phyloP scores from a whole-genome alignment of 2,888 invertebrate species.

The Trilocha varians region DNA sequence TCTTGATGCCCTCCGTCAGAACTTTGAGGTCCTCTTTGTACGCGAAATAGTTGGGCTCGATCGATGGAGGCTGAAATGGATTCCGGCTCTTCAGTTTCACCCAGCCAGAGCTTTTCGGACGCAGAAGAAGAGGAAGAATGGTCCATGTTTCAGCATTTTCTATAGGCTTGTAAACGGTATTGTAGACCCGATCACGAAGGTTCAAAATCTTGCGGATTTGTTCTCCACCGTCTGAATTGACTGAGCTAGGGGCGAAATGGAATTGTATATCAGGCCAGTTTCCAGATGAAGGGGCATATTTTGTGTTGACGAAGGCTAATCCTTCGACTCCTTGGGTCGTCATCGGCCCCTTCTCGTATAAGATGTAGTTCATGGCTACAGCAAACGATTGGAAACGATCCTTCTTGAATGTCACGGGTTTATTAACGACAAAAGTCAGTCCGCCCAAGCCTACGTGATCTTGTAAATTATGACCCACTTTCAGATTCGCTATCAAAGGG shows the following conservation, averaged over 20 bases:
- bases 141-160: slow-evolving; percentile 87
- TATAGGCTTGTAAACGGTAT: slow-evolving; percentile 88
- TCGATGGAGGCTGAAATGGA: slow-evolving; percentile 86
- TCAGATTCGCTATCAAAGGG: slow-evolving; percentile 81
- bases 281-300: slow-evolving; percentile 83
- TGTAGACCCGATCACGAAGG: slow-evolving; percentile 84
- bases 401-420: slow-evolving; percentile 84
- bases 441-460: slow-evolving; percentile 92
- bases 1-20: slow-evolving; percentile 87
- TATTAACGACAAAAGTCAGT: slow-evolving; percentile 85
- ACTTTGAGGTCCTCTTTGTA: slow-evolving; percentile 86
- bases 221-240: slow-evolving; percentile 87
- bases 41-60: slow-evolving; percentile 94
- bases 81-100: slow-evolving; percentile 86
- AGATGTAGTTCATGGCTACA: slow-evolving; percentile 85
- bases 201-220: slow-evolving; percentile 84
- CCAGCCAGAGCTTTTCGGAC: slow-evolving; percentile 91
- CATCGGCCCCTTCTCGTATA: slow-evolving; percentile 87
- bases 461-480: slow-evolving; percentile 88
- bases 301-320: slow-evolving; percentile 89
- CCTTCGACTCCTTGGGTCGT: slow-evolving; percentile 90
- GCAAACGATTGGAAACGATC: slow-evolving; percentile 83
- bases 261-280: slow-evolving; percentile 91
- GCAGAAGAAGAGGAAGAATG: slow-evolving; percentile 83
- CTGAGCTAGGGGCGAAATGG: slow-evolving; percentile 88